Evolutionary conservation across 30 jellyfish, hydroid and myxozoan species (phyloP).

Genomic region (Pelagia noctiluca): DNA sequence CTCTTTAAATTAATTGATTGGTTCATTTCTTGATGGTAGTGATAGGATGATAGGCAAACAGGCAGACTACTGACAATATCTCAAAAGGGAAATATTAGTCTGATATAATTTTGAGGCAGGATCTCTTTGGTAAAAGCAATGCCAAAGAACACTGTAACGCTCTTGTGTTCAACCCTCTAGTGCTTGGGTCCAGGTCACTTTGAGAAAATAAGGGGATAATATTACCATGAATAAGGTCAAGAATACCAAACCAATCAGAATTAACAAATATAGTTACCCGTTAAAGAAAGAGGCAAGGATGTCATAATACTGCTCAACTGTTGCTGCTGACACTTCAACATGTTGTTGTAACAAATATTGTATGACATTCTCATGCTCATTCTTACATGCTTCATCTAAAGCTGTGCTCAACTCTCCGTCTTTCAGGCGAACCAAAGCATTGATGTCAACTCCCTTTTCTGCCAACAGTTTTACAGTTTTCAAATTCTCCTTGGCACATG

Average conservation of each 20-base stretch:
- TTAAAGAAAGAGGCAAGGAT: conserved; percentile 55
- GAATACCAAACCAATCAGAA: background rate
- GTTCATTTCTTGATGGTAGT: too few relatives aligned
- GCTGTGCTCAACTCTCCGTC: conserved; percentile 68
- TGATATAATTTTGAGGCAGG: too few relatives aligned
- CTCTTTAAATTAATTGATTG: too few relatives aligned
- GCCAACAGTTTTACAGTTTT: conserved; percentile 61
- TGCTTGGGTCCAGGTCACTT: too few relatives aligned
- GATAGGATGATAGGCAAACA: too few relatives aligned
- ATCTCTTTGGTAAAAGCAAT: too few relatives aligned
- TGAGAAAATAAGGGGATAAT: too few relatives aligned
- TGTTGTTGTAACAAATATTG: conserved; percentile 47
- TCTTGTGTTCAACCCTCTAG: too few relatives aligned
- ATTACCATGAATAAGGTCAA: too few relatives aligned
- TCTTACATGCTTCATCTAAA: conserved; percentile 77
- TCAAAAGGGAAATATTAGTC: too few relatives aligned
- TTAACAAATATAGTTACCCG: conserved; percentile 46
- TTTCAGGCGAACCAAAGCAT: conserved; percentile 51
- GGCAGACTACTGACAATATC: too few relatives aligned
- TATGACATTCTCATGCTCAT: conserved; percentile 42
- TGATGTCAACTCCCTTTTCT: conserved; percentile 79
- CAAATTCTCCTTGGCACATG: conserved; percentile 59
- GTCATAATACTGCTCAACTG: conserved; percentile 69
- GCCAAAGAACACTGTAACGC: too few relatives aligned
- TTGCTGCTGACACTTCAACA: conserved; percentile 74